Percentiles rank a stretch among this genome's conserved stretches.
Conservation (phyloP, 1,140 invertebrate genomes). For the Daktulosphaira vitifoliae region DNA sequence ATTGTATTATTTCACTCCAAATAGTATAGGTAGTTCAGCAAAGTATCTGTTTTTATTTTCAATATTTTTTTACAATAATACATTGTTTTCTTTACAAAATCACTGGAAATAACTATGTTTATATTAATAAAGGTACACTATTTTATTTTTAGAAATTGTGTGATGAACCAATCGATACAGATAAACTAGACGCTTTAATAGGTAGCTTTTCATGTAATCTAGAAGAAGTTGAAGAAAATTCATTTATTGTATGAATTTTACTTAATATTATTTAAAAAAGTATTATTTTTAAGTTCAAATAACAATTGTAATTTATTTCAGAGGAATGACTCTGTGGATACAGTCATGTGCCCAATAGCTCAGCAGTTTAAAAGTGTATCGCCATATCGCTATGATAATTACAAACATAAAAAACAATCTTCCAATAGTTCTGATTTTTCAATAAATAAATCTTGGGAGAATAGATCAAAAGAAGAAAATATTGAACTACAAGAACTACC, state of each 20-base stretch:
- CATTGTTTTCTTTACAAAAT: not conserved
- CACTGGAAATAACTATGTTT: no score
- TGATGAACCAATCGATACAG: conserved; percentile 5
- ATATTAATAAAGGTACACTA: no score
- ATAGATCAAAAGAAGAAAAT: conserved; percentile 51
- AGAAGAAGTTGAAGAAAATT: conserved; percentile 5
- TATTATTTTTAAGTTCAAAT: not conserved
- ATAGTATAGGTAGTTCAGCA: no score
- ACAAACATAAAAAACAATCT: no score
- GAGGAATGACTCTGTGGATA: conserved; percentile 52
- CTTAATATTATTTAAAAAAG: not conserved
- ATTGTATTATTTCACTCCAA: no score
- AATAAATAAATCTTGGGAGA: conserved; percentile 48
- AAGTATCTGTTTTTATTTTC: no score
- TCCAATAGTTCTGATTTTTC: not conserved
- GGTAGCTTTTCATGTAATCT: conserved; percentile 2
- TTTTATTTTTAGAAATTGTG: conserved; percentile 14
- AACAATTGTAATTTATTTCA: conserved; percentile 42
- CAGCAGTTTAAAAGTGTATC: conserved; percentile 8
- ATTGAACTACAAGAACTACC: conserved; percentile 51
- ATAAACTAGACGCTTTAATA: conserved; percentile 8
- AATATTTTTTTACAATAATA: not conserved
- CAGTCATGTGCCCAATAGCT: conserved; percentile 45
- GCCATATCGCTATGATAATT: not conserved
- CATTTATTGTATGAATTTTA: not conserved